Base-by-base conservation (phyloP, 2,797 vertebrate genomes). In the Chelmon rostratus region DNA sequence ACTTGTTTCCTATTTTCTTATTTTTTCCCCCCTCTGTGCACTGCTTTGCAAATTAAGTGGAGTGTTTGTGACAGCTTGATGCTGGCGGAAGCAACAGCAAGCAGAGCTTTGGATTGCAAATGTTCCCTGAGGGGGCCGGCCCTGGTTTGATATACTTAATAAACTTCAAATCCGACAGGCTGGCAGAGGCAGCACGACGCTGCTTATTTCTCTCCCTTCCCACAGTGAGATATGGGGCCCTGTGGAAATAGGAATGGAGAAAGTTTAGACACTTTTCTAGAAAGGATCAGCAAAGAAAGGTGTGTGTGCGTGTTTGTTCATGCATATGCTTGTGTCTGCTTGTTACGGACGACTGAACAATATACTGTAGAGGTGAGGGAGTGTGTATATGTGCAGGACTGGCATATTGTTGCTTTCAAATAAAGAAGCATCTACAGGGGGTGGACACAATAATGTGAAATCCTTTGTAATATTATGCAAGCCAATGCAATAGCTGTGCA, bases 11-110 rank as follows among this genome's bases (percentile, higher is more conserved):
- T 88, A 88, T 91, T 94, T 93, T 88, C 84, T 86, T 88, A 80
- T 79, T 76, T 66, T 31, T 64, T 19, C 28, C 79, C 78, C 86
- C 83, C 82, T 82, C 86, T 79, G 81, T 88, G 88, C 73, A 33
- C 89, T 87, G 86, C 91, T 94, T 94, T 94, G 91, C 91, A 95
- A 95, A 94, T 94, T 93, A 94, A 93, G 89, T 91, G 88, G 88
- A 89, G 92, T 93, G 90, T 93, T 92, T 92, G 92, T 93, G 93
- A 94, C 93, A 95, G 92, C 86, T 92, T 92, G 94, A 90, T 91
- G 89, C 89, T 91, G 87, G 89, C 77, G 76, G 89, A 92, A 87
- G 91, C 82, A 92, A 94, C 81, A 81, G 88, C 90, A 92, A 91
- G 88, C 89, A 85, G 84, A 91, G 93, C 88, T 94, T 93, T 93